A percentile compares a stretch with the other conserved stretches of the same genome.
Evolutionary conservation across 2,888 invertebrate species (phyloP).

Genomic region (Oscheius sp.): DNA sequence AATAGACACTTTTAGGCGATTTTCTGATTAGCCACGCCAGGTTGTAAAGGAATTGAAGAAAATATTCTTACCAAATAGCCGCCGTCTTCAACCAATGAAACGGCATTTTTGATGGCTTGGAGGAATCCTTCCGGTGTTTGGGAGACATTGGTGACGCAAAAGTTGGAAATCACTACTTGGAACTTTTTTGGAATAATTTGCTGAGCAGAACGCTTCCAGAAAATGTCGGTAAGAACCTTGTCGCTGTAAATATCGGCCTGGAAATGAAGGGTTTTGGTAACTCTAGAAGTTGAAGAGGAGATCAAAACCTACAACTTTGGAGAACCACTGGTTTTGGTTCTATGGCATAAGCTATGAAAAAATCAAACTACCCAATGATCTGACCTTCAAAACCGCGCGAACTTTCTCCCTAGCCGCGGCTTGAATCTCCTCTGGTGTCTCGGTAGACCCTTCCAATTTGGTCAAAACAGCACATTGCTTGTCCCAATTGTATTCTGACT

Average conservation of each 20-base stretch:
- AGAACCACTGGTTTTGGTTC: no score
- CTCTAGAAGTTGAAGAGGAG: background rate
- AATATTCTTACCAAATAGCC: background rate
- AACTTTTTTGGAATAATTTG: background rate
- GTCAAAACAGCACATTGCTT: background rate
- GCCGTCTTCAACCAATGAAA: background rate
- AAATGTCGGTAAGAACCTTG: background rate
- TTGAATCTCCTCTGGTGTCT: background rate
- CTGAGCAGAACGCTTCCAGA: background rate
- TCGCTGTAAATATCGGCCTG: background rate
- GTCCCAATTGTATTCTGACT: background rate
- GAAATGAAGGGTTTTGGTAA: background rate
- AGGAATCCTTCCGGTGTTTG: background rate
- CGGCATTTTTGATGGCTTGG: background rate
- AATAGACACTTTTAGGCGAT: no score
- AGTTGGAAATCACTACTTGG: background rate
- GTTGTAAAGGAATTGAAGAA: no score
- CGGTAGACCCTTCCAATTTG: background rate
- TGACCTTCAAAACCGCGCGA: background rate
- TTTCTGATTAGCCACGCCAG: no score
- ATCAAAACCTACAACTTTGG: no score
- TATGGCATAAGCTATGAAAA: no score
- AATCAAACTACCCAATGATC: no score
- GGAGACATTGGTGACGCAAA: background rate
- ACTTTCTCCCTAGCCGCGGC: background rate